Evolutionary conservation across 2,113 vertebrate species (phyloP), one percentile per base, ranked within the genome.

Genomic region (Seriola quinqueradiata): DNA sequence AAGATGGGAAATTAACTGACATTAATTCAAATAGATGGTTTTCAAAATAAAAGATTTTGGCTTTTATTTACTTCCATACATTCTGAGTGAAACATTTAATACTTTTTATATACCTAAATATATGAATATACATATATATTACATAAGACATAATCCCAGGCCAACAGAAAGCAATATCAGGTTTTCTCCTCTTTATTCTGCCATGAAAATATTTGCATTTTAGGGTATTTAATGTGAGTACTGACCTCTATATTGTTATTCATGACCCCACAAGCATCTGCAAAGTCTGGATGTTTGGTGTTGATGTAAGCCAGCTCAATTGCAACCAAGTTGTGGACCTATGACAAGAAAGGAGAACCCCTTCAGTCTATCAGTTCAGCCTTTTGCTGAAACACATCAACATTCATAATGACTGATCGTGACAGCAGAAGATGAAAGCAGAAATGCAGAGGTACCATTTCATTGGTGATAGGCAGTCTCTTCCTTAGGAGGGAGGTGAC

Each of bases 281-380:
- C 97, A 19, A 99, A 99, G 94, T 99, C 98, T 6, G 98, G 98
- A 84, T 99, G 98, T 77, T 99, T 99, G 63, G 98, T 99, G 91
- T 99, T 99, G 94, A 99, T 99, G 90, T 99, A 99, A 55, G 98
- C 98, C 83, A 99, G 89, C 89, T 99, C 98, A 63, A 99, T 99
- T 4, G 98, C 98, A 70, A 99, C 98, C 90, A 99, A 90, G 90
- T 99, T 99, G 90, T 99, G 98, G 59, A 99, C 98, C 98, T 99
- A 9, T 0, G 0, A 60, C 1, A 65, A 59, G 38, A 70, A 59
- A 23, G 65, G 32, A 55, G 1, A 2, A 38, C 38, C 6, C 5
- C 3, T 8, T 48, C 1, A 40, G 16, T 14, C 7, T 12, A 2
- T 34, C 11, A 48, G 10, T 42, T 10, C 38, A 32, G 21, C 6